Base-by-base conservation (phyloP, 2,888 invertebrate species). In the Melipona bicolor region DNA sequence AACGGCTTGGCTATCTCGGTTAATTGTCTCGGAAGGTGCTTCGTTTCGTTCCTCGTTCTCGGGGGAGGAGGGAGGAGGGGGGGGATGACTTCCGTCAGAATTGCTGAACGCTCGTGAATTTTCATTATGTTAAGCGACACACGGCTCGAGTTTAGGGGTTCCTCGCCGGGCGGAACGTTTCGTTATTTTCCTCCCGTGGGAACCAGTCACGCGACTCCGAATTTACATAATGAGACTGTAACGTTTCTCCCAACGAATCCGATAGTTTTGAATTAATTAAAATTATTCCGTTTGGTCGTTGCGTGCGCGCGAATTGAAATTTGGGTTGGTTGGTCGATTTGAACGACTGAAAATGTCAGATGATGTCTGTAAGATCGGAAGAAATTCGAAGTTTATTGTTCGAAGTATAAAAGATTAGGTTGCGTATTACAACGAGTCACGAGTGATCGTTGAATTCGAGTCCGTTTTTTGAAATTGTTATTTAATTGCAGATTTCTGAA, bases 1-100 rank as follows among this genome's bases (percentile, higher is more conserved):
- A 86, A 87, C 86, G 80, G 69, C 81, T 80, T 49, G 70, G 62
- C 78, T 76, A 77, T 78, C 79, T 68, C 76, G 79, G 76, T 80
- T 87, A 88, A 88, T 88, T 88, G 83, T 87, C 86, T 74, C 77
- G 79, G 65, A 54, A 77, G 61, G 67, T 49, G 43, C 43, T 43
- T 43, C 43, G 43, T 87, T 86, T 86, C 83, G 73, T 88, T 85
- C 75, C 81, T 78, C 74, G 62, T 61, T 62, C 59, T 4, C 32
- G 32, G 3, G 32, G 32, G 24, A 24, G 24, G 24, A 24, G 24
- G 32, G 32, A 3, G 32, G 4, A 4, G 43, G 27, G 70, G 27
- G 70, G 36, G 43, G 27, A 70, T 59, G 76, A 77, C 67, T 80
- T 79, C 62, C 86, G 65, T 72, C 85, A 61, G 9, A 78, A 81